A percentile compares a stretch with the other conserved stretches of the same genome.
phyloP scores from a whole-genome alignment of 2,113 vertebrate species.

The Laterallus jamaicensis region DNA sequence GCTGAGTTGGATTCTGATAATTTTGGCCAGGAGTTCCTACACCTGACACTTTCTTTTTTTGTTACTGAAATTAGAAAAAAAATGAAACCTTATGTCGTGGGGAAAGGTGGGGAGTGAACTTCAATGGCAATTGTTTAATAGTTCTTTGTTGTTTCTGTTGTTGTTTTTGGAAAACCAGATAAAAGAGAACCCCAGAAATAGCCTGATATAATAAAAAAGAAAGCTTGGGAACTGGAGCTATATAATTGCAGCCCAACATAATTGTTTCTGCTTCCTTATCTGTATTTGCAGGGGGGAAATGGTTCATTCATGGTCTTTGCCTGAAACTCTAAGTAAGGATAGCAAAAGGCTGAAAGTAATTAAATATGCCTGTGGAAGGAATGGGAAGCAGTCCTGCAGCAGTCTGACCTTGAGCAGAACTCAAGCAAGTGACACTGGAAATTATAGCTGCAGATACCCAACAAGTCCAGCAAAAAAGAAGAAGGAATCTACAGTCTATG shows the following conservation, averaged over 20 bases:
- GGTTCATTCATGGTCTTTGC: slow-evolving; percentile 87
- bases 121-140: slow-evolving; percentile 63
- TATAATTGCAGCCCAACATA: slow-evolving; percentile 40
- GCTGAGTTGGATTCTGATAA: not conserved
- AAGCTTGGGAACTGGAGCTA: slow-evolving; percentile 33
- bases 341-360: slow-evolving; percentile 76
- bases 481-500: slow-evolving; percentile 81
- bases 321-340: slow-evolving; percentile 76
- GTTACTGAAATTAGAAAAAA: slow-evolving; percentile 5
- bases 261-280: slow-evolving; percentile 68
- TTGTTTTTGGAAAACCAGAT: slow-evolving; percentile 65
- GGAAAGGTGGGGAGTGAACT: slow-evolving; percentile 57
- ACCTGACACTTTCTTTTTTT: slow-evolving; percentile 16
- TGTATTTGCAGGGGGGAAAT: slow-evolving; percentile 83
- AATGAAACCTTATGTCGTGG: not conserved
- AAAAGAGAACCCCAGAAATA: slow-evolving; percentile 55
- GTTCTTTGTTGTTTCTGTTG: slow-evolving; percentile 54
- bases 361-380: slow-evolving; percentile 81
- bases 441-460: slow-evolving; percentile 85
- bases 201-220: slow-evolving; percentile 47
- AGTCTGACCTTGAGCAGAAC: slow-evolving; percentile 78
- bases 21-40: slow-evolving; percentile 10
- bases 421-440: slow-evolving; percentile 86
- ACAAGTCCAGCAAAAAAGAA: slow-evolving; percentile 68
- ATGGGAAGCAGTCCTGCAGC: slow-evolving; percentile 83